phyloP scores from a whole-genome alignment of 2,888 invertebrate species.

The Escarpia spicata region DNA sequence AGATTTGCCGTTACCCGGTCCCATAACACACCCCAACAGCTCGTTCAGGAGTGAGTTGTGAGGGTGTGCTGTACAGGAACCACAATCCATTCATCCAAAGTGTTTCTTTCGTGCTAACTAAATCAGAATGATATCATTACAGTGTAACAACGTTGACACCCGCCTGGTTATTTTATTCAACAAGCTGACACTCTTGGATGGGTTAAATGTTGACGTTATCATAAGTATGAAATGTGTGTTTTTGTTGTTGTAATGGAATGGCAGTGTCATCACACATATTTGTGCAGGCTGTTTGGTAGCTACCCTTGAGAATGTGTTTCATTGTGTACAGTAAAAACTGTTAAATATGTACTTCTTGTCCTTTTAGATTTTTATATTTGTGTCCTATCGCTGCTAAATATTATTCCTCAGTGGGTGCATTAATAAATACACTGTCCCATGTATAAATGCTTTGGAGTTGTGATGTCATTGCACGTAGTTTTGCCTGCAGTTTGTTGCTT shows the following conservation, averaged over 20 bases:
- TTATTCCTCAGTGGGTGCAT: no score
- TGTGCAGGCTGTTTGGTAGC: neutral
- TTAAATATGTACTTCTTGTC: neutral
- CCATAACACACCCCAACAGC: neutral
- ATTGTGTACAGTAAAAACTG: neutral
- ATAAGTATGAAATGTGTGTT: neutral
- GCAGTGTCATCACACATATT: neutral
- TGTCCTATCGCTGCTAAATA: no score
- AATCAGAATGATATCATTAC: neutral
- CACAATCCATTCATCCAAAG: neutral
- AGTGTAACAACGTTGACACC: neutral
- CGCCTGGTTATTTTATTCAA: neutral
- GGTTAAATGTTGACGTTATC: neutral
- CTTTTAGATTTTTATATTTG: no score
- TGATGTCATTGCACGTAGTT: neutral
- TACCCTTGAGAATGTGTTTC: neutral
- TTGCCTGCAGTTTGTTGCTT: neutral
- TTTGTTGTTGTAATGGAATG: neutral
- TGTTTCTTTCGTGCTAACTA: neutral
- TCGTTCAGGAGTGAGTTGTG: neutral
- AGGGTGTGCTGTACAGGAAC: neutral
- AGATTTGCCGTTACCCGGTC: neutral
- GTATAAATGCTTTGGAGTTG: neutral
- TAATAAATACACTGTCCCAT: no score
- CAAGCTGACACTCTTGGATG: neutral